Percentiles rank a stretch among this genome's conserved stretches.
Evolutionary conservation across 2,797 vertebrate genomes (phyloP).

Genomic region (Poecile montanus): DNA sequence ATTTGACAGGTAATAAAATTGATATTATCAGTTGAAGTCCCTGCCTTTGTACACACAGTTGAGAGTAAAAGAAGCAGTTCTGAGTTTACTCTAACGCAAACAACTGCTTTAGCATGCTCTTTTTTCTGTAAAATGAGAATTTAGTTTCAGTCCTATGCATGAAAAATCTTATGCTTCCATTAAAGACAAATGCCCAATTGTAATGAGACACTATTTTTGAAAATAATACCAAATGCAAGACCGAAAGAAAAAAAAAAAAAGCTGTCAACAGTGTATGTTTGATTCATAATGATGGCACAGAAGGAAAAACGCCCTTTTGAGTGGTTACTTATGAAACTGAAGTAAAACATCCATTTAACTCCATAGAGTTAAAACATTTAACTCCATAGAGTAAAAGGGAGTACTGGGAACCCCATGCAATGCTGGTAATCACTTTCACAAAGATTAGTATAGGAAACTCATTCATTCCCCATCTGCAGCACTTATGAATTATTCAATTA

Average conservation of each 20-base stretch:
- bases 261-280: background rate
- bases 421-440: slow-evolving; percentile 12
- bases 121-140: background rate
- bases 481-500: slow-evolving; percentile 47
- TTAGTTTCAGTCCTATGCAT: background rate
- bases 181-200: background rate
- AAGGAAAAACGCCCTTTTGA: background rate
- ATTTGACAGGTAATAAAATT: slow-evolving; percentile 34
- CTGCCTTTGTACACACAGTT: background rate
- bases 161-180: background rate
- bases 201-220: background rate
- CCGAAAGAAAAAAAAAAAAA: background rate
- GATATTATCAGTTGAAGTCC: background rate
- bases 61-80: background rate
- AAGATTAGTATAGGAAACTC: background rate
- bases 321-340: background rate
- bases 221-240: background rate
- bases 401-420: background rate
- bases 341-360: background rate
- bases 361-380: background rate
- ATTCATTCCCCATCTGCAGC: slow-evolving; percentile 6
- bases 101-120: background rate
- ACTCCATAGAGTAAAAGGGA: background rate
- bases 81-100: background rate
- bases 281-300: background rate